A percentile compares a stretch with the other conserved stretches of the same genome.
Evolutionary conservation across 2,113 vertebrate genomes (phyloP).

Genomic region (Jacana jacana): DNA sequence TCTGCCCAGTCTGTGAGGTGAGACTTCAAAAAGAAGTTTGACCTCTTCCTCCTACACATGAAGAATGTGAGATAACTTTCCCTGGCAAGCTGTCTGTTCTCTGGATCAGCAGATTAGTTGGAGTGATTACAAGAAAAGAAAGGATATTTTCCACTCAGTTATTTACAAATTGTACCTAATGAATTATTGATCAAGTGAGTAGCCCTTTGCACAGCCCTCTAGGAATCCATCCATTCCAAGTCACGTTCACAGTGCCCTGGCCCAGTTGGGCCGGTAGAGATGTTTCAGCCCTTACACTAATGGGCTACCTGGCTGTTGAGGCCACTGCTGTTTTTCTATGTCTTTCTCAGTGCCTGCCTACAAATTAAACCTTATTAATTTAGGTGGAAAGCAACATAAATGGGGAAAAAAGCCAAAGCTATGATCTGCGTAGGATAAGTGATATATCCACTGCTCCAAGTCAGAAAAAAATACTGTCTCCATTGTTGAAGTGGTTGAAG

Average conservation of each 20-base stretch:
- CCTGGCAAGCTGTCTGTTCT: not conserved
- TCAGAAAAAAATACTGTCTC: not conserved
- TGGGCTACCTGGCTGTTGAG: not conserved
- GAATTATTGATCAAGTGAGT: slow-evolving; percentile 22
- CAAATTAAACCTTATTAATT: not conserved
- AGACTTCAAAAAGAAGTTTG: not conserved
- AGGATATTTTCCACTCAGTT: slow-evolving; percentile 41
- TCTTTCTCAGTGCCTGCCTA: not conserved
- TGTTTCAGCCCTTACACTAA: not conserved
- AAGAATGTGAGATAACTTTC: not conserved
- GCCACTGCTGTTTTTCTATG: not conserved
- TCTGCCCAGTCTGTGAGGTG: not conserved
- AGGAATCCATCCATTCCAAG: not conserved
- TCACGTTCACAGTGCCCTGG: not conserved
- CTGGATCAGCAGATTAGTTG: slow-evolving; percentile 42
- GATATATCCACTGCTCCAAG: not conserved
- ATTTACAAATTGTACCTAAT: slow-evolving; percentile 42
- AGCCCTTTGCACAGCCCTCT: not conserved
- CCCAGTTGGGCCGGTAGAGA: not conserved
- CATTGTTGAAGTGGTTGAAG: not conserved
- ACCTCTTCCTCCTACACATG: not conserved
- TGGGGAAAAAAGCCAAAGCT: not conserved
- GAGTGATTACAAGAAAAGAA: slow-evolving; percentile 31
- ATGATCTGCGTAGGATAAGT: not conserved
- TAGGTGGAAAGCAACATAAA: not conserved